Base-by-base conservation (phyloP, 2,888 invertebrate species). In the Pachliopta kotzebuea region DNA sequence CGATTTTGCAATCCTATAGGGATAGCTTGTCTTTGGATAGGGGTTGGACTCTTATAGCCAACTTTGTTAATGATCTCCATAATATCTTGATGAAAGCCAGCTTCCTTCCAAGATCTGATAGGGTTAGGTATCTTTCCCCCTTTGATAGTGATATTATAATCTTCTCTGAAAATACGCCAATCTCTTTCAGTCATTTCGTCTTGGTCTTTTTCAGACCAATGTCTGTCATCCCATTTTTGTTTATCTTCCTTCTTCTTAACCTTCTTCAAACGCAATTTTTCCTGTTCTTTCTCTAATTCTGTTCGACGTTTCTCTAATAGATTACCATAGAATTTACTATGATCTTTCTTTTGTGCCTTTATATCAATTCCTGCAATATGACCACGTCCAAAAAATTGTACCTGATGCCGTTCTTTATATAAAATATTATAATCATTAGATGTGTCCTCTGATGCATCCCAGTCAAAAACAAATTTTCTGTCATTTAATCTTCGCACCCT, bases 141-240 rank as follows among this genome's bases (percentile, higher is more conserved):
- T 88, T 99, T 99, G 68, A 99, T 97, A 4, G 98, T 97, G 62
- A 99, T 99, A 81, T 98, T 99, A 84, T 98, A 99, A 89, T 99
- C 99, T 87, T 99, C 99, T 70, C 99, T 94, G 84, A 99, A 99
- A 76, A 99, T 99, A 85, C 99, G 95, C 99, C 99, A 99, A 92
- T 99, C 99, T 75, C 99, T 93, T 84, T 99, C 99, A 0, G 97
- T 98, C 99, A 99, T 99, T 86, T 99, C 98, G 60, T 95, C 95
- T 0, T 96, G 89, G 14, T 95, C 95, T 83, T 99, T 99, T 78
- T 99, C 98, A 4, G 97, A 96, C 99, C 99, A 99, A 85, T 99
- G 99, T 7, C 99, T 94, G 83, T 99, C 99, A 85, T 99, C 99
- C 97, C 98, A 99, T 78, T 98, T 96, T 80, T 98, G 98, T 88